Conservation (phyloP, 2,888 invertebrate species). For the Lasius platythorax region DNA sequence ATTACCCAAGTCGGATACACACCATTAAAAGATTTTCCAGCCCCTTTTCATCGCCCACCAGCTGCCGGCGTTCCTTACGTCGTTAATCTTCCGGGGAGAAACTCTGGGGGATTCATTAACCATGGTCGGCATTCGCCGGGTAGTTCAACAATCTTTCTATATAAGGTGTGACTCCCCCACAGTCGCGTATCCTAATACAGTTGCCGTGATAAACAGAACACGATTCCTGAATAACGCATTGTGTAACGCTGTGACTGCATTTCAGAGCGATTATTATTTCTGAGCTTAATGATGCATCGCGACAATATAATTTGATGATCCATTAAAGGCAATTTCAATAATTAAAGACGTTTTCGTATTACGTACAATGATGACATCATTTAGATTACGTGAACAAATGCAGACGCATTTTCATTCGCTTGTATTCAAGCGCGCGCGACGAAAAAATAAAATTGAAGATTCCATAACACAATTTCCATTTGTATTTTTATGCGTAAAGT, state of each 20-base stretch:
- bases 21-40: conserved; percentile 60
- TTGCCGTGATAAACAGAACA: conserved; percentile 17
- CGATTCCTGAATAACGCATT: background rate
- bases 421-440: background rate
- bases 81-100: conserved; percentile 76
- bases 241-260: background rate
- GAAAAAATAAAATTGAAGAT: conserved; percentile 19
- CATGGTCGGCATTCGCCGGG: conserved; percentile 63
- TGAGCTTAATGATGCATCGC: background rate
- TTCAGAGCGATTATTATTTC: background rate
- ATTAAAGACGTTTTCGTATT: background rate
- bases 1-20: conserved; percentile 49
- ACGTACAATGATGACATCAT: background rate
- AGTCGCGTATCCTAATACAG: conserved; percentile 22
- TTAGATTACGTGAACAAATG: background rate
- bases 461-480: background rate
- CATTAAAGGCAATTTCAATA: background rate
- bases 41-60: conserved; percentile 56
- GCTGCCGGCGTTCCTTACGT: conserved; percentile 63
- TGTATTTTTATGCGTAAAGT: background rate
- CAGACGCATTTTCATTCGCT: background rate
- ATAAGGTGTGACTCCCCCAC: background rate
- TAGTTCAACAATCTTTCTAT: conserved; percentile 59
- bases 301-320: background rate
- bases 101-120: conserved; percentile 75